A percentile compares a stretch with the other conserved stretches of the same genome.
These are phyloP conservation scores for Petrophora chlorosata DNA, from an alignment of 2,888 invertebrate species.

Conservation along the genomic window DNA sequence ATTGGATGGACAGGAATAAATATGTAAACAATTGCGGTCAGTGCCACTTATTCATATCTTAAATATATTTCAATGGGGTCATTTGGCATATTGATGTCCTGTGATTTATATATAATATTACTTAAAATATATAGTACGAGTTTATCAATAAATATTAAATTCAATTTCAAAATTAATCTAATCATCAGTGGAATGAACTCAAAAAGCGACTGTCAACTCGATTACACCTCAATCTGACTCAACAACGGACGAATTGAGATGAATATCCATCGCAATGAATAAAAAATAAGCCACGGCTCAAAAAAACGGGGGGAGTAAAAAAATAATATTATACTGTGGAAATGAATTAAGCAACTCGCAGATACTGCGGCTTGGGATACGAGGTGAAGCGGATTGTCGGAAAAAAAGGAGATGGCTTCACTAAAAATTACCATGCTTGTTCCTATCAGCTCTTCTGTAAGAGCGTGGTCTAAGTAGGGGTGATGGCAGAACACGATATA, in stretches of 20 bases:
- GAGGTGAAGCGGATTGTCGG: constrained; percentile 36
- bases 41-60: too few relatives aligned
- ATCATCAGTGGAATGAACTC: constrained; percentile 31
- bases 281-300: constrained; percentile 80
- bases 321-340: constrained; percentile 84
- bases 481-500: too few relatives aligned
- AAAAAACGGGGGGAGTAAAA: constrained; percentile 79
- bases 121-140: too few relatives aligned
- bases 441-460: too few relatives aligned
- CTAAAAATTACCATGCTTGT: too few relatives aligned
- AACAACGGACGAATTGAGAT: constrained; percentile 62
- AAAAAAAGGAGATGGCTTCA: constrained; percentile 36
- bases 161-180: constrained; percentile 28
- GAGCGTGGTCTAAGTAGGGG: too few relatives aligned
- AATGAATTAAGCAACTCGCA: constrained; percentile 81
- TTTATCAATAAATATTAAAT: too few relatives aligned
- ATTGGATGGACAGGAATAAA: too few relatives aligned
- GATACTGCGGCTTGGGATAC: constrained; percentile 67
- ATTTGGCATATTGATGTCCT: too few relatives aligned
- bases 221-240: constrained; percentile 69
- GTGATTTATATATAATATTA: too few relatives aligned
- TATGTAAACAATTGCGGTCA: too few relatives aligned
- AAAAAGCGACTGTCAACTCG: constrained; percentile 61
- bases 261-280: constrained; percentile 78
- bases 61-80: too few relatives aligned